Conservation (phyloP, 2,888 invertebrate genomes). For the Glaucopsyche alexis region DNA sequence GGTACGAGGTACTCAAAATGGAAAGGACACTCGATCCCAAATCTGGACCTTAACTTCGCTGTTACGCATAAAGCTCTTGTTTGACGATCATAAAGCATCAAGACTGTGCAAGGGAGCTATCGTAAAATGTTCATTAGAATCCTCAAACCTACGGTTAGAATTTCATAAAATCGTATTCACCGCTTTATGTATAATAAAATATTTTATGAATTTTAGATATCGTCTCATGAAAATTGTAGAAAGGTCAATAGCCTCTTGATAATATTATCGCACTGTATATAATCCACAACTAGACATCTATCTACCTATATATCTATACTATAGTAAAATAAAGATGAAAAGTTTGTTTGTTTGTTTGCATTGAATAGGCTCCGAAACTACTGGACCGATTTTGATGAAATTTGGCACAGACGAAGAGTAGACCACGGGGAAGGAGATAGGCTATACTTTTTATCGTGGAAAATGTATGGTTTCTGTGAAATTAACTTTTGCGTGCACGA, state of each 20-base stretch:
- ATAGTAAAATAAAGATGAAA: too few relatives aligned
- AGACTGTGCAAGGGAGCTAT: constrained; percentile 7
- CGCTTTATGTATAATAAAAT: background rate
- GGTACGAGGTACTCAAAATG: constrained; percentile 44
- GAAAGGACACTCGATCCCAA: constrained; percentile 40
- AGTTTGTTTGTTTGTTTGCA: too few relatives aligned
- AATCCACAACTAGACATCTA: background rate
- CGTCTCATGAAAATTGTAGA: background rate
- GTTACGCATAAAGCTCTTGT: constrained; percentile 32
- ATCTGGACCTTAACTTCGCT: constrained; percentile 37
- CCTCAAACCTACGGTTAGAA: background rate
- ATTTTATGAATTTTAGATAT: background rate
- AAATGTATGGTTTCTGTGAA: too few relatives aligned
- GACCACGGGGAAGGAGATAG: too few relatives aligned
- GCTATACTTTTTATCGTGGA: too few relatives aligned
- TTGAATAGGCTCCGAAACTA: too few relatives aligned
- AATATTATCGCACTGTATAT: background rate
- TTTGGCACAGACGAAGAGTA: too few relatives aligned
- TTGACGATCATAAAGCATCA: constrained; percentile 29
- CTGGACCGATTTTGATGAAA: too few relatives aligned
- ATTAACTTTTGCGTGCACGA: too few relatives aligned
- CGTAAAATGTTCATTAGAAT: constrained; percentile 23
- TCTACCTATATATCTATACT: too few relatives aligned
- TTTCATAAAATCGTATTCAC: background rate
- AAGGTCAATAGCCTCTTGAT: background rate